phyloP scores from a whole-genome alignment of 2,888 invertebrate species.

The Conistra vaccinii region DNA sequence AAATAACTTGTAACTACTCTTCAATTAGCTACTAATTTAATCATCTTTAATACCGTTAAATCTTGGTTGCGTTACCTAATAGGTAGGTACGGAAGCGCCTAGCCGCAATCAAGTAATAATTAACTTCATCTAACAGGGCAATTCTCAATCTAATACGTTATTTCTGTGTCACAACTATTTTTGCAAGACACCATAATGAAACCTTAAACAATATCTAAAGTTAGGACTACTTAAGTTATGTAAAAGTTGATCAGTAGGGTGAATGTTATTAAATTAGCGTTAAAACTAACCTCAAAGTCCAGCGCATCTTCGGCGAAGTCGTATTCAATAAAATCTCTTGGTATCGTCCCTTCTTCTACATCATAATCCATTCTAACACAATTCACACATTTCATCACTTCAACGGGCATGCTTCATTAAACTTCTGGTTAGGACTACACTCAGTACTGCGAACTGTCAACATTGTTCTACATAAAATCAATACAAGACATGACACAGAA shows the following conservation, averaged over 20 bases:
- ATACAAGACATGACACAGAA: slow-evolving; percentile 38
- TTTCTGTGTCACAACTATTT: background rate
- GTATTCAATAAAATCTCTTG: slow-evolving; percentile 83
- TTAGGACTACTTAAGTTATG: background rate
- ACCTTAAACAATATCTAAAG: background rate
- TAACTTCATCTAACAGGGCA: background rate
- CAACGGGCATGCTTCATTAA: slow-evolving; percentile 34
- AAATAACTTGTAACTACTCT: background rate
- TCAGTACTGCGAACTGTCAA: slow-evolving; percentile 35
- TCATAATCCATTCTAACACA: slow-evolving; percentile 84
- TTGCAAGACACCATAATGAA: background rate
- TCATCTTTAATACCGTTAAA: background rate
- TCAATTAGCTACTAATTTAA: background rate
- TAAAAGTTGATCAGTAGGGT: background rate
- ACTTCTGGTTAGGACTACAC: slow-evolving; percentile 35
- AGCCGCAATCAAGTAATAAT: background rate
- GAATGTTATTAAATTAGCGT: background rate
- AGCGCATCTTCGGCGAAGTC: slow-evolving; percentile 88
- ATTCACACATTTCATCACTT: slow-evolving; percentile 80
- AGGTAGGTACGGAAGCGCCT: too few species aligned
- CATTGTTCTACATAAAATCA: slow-evolving; percentile 64
- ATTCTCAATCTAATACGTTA: background rate
- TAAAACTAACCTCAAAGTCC: slow-evolving; percentile 86
- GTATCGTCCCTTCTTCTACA: slow-evolving; percentile 84
- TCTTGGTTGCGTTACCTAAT: background rate